These are phyloP conservation scores for Hypsibius dujardini DNA, from an alignment of 1,140 invertebrate species.

Conservation along the genomic window DNA sequence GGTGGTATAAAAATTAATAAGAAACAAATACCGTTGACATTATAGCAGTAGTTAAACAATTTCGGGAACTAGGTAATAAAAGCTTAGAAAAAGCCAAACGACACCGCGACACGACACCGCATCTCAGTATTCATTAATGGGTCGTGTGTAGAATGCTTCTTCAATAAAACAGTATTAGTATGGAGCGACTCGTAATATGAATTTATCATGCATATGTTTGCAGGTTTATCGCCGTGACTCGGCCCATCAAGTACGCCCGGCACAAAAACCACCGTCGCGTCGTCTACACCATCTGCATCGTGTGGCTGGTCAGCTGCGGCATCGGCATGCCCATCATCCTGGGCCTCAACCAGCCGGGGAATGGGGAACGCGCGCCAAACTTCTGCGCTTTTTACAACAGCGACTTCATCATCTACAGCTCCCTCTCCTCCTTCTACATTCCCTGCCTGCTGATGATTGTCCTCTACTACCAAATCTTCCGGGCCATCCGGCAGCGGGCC, in stretches of 20 bases:
- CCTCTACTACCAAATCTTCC: conserved; percentile 92
- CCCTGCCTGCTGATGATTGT: conserved; percentile 97
- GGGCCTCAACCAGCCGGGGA: conserved; percentile 61
- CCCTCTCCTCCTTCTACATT: conserved; percentile 94
- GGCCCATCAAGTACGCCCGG: conserved; percentile 95
- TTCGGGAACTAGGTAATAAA: too few relatives aligned
- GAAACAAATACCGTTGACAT: too few relatives aligned
- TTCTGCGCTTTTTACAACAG: conserved; percentile 85
- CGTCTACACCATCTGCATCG: conserved; percentile 80
- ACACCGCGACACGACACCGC: too few relatives aligned
- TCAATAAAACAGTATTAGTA: too few relatives aligned
- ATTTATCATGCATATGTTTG: conserved; percentile 24
- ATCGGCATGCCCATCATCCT: conserved; percentile 94
- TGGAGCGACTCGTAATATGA: too few relatives aligned
- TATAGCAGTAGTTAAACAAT: too few relatives aligned
- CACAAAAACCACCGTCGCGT: conserved; percentile 90
- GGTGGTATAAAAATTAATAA: too few relatives aligned
- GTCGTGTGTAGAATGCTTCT: too few relatives aligned
- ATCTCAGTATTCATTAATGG: too few relatives aligned
- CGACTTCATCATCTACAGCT: conserved; percentile 94
- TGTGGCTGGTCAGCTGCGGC: conserved; percentile 84
- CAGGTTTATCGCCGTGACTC: conserved; percentile 95
- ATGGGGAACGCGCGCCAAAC: conserved; percentile 32
- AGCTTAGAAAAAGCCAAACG: too few relatives aligned
- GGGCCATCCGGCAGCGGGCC: conserved; percentile 61